Conservation (phyloP, 2,888 invertebrate genomes). For the Bhutanitis thaidina region DNA sequence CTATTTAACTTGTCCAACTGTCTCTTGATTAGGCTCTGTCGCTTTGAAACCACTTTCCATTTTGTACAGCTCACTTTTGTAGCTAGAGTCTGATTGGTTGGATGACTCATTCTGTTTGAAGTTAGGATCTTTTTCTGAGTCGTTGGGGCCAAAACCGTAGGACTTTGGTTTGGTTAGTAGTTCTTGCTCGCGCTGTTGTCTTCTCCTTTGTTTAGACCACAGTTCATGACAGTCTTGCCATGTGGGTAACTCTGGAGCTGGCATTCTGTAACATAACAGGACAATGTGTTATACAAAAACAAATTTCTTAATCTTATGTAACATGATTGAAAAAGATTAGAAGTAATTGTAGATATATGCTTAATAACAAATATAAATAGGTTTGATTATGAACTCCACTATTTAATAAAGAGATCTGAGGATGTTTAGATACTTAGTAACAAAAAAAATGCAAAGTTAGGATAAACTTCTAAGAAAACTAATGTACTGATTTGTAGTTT, state of each 20-base stretch:
- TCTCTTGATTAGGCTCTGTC: constrained; percentile 46
- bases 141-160: constrained; percentile 35
- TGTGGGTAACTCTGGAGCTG: constrained; percentile 91
- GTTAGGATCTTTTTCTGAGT: constrained; percentile 41
- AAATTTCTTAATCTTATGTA: too few relatives aligned
- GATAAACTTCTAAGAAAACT: too few relatives aligned
- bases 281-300: too few relatives aligned
- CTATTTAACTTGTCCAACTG: constrained; percentile 66
- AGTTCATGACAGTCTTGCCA: constrained; percentile 99
- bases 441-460: too few relatives aligned
- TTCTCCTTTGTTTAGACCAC: constrained; percentile 97
- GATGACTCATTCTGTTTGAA: constrained; percentile 38
- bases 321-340: too few relatives aligned
- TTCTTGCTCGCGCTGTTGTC: constrained; percentile 89
- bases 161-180: constrained; percentile 50
- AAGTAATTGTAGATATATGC: too few relatives aligned
- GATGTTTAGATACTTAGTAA: too few relatives aligned
- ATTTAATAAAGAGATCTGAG: too few relatives aligned
- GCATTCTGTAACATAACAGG: constrained; percentile 81
- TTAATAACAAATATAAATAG: too few relatives aligned
- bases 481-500: too few relatives aligned
- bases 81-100: constrained; percentile 43
- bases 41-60: constrained; percentile 47
- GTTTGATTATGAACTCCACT: too few relatives aligned
- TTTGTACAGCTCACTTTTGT: constrained; percentile 52